Base-by-base conservation (phyloP, 30 jellyfish, hydroid and myxozoan genomes). In the Cassiopea andromeda region DNA sequence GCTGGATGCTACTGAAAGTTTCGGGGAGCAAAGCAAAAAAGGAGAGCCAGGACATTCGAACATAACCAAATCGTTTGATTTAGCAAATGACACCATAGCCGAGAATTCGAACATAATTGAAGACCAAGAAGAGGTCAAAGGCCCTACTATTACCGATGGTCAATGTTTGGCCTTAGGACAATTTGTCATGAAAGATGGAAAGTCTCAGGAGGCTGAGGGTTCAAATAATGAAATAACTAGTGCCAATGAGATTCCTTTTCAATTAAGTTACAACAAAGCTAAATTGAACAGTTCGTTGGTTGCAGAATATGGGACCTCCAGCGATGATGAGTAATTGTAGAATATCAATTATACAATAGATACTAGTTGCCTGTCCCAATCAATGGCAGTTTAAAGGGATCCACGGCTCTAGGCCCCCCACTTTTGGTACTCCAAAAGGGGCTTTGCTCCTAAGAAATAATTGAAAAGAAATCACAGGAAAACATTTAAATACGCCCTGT, bases 271-370 rank as follows among this genome's bases (percentile, higher is more conserved):
- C 15, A 27, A 43, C 50, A 2, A 12, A 70, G n/a, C 54, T 70
- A 43, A 27, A 4, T 19, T 10, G 2, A 16, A 38, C 1, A 73
- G 15, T 2, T 71, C 77, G 1, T 71, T 83, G 18, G 83, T 83
- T 12, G 83, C 69, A 12, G 85, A 50, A 16, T 83, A 83, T 83
- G 80, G 83, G 14, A 83, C 85, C 50, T 83, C 91, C 7, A 83
- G 80, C 43, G 91, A 83, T 18, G 80, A 48, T 27, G 38, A 27
- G 38, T 27, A 27, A 27, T 27, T 27, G 38, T 27, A 27, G 38
- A 27, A 27, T 27, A 27, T 27, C 38, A 27, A 27, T 27, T 27
- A 27, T 27, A 27, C 38, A 27, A 27, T 27, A 27, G 38, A 27
- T 27, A 27, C 38, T 27, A 27, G 38, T 27, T 27, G 38, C 38